Percentiles rank a stretch among this genome's conserved stretches.
Conservation (phyloP, 2,888 invertebrate genomes). For the Agrotis clavis region DNA sequence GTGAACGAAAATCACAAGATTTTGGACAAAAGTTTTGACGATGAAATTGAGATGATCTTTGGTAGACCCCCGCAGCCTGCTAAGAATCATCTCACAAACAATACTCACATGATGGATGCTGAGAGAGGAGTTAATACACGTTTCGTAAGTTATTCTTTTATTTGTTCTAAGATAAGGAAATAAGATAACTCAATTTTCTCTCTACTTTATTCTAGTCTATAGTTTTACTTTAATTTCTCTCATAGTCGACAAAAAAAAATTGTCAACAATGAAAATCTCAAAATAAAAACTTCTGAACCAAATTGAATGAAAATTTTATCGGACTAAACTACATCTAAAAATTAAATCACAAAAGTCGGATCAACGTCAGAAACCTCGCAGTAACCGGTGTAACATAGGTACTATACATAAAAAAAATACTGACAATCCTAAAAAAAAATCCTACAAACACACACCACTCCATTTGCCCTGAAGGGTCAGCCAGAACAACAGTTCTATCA, state of each 20-base stretch:
- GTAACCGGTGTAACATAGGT: too few species aligned
- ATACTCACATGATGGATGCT: slow-evolving; percentile 58
- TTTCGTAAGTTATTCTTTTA: slow-evolving; percentile 37
- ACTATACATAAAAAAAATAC: too few species aligned
- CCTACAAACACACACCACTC: too few species aligned
- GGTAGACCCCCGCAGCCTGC: slow-evolving; percentile 75
- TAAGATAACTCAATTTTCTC: neutral
- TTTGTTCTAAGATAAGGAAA: neutral
- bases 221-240: neutral
- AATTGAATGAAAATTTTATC: too few species aligned
- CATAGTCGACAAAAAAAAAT: neutral
- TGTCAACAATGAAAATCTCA: too few species aligned
- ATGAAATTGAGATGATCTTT: slow-evolving; percentile 81
- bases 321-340: too few species aligned
- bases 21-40: slow-evolving; percentile 65
- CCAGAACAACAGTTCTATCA: neutral
- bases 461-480: too few species aligned
- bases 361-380: too few species aligned
- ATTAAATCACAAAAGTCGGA: too few species aligned
- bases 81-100: slow-evolving; percentile 64
- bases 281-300: too few species aligned
- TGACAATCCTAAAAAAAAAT: too few species aligned
- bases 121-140: slow-evolving; percentile 32
- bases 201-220: too few species aligned
- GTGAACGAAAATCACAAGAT: slow-evolving; percentile 70